Percentiles rank a stretch among this genome's conserved stretches.
These are phyloP conservation scores for Anguilla rostrata DNA, from an alignment of 2,113 vertebrate species.

Conservation along the genomic window DNA sequence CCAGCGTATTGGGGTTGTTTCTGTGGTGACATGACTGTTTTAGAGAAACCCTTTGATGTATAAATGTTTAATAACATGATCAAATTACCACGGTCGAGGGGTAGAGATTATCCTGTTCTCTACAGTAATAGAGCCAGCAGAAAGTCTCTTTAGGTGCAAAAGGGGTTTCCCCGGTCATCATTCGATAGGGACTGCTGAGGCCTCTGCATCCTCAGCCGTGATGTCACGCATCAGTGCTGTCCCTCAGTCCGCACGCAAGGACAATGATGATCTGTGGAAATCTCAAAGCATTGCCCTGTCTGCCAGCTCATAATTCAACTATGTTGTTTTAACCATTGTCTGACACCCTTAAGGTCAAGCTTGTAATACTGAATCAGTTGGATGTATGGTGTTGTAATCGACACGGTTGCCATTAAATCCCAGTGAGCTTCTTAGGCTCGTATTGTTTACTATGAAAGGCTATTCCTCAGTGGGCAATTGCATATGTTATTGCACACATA, in stretches of 20 bases:
- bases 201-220: slow-evolving; percentile 12
- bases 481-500: slow-evolving; percentile 42
- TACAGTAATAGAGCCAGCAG: slow-evolving; percentile 34
- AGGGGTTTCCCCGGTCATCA: slow-evolving; percentile 25
- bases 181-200: slow-evolving; percentile 15
- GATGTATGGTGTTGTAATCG: slow-evolving; percentile 25
- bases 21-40: slow-evolving; percentile 33
- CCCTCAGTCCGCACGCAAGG: background rate
- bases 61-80: slow-evolving; percentile 61
- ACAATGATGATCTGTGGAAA: slow-evolving; percentile 1
- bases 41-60: slow-evolving; percentile 50
- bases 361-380: slow-evolving; percentile 13
- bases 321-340: slow-evolving; percentile 30
- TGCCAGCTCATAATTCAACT: slow-evolving; percentile 6
- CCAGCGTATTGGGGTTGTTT: background rate
- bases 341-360: slow-evolving; percentile 16
- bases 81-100: slow-evolving; percentile 57
- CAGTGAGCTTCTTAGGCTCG: slow-evolving; percentile 12
- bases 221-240: background rate
- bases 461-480: slow-evolving; percentile 35
- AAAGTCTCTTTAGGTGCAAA: slow-evolving; percentile 33
- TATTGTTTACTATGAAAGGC: slow-evolving; percentile 31
- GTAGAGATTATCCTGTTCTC: slow-evolving; percentile 31
- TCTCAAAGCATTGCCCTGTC: background rate
- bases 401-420: slow-evolving; percentile 3